Evolutionary conservation across 2,113 vertebrate species (phyloP).

Genomic region (Ammodytes dubius): DNA sequence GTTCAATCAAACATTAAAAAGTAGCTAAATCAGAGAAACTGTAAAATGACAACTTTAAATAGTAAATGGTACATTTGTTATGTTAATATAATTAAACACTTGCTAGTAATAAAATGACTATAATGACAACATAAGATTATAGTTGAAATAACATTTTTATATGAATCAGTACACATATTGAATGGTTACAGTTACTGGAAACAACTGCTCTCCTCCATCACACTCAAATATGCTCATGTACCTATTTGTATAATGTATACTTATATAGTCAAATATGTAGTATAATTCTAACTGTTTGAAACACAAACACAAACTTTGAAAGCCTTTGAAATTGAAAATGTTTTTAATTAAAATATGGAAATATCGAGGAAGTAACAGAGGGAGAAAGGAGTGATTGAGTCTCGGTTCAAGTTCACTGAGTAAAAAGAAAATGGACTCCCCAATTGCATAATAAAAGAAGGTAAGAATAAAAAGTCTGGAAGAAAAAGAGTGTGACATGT

Average conservation of each 20-base stretch:
- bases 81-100: neutral
- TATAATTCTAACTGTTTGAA: neutral
- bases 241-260: neutral
- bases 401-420: neutral
- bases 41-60: neutral
- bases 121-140: neutral
- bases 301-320: too few relatives aligned
- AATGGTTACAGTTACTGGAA: neutral
- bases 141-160: neutral
- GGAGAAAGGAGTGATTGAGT: neutral
- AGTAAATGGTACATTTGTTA: neutral
- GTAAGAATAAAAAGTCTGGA: constrained; percentile 37
- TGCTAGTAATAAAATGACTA: neutral
- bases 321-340: too few relatives aligned
- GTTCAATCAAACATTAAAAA: neutral
- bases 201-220: neutral
- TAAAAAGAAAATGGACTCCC: constrained; percentile 23
- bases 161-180: neutral
- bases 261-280: neutral
- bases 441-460: constrained; percentile 52
- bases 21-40: neutral
- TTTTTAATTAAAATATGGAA: neutral
- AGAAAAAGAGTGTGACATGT: constrained; percentile 54
- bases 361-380: neutral
- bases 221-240: neutral